Percentiles rank a stretch among this genome's conserved stretches.
phyloP scores from a whole-genome alignment of 2,113 vertebrate genomes.

The Callipepla californica region DNA sequence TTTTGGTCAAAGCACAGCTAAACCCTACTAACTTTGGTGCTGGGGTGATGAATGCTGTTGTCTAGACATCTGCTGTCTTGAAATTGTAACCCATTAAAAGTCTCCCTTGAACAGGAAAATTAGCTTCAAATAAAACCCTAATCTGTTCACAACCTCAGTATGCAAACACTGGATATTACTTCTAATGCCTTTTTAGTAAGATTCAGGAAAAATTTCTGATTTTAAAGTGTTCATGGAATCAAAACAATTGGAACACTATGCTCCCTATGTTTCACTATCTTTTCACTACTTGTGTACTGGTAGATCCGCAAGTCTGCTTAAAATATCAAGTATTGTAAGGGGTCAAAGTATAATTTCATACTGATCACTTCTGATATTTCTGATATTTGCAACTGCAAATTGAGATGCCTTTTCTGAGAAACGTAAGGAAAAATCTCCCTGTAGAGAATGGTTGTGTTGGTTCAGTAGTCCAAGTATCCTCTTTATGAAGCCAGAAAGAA shows the following conservation, averaged over 20 bases:
- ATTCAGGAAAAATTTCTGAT: background rate
- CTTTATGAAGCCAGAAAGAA: background rate
- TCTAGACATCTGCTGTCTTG: background rate
- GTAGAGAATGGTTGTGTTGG: background rate
- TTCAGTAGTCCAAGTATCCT: background rate
- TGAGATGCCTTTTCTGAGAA: background rate
- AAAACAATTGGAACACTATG: background rate
- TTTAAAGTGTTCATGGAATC: background rate
- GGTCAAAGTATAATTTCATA: background rate
- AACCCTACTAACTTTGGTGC: background rate
- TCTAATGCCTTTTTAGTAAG: background rate
- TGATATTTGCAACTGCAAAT: background rate
- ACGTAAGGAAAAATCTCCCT: background rate
- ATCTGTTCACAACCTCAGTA: background rate
- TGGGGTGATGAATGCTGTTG: background rate
- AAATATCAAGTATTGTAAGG: background rate
- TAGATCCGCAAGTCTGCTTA: background rate
- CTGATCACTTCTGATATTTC: background rate
- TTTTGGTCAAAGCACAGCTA: background rate
- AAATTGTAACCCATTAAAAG: background rate
- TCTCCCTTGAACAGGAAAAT: background rate
- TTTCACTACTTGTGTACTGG: background rate
- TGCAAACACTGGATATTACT: background rate
- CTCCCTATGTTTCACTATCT: background rate
- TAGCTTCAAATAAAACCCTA: background rate